A percentile compares a stretch with the other conserved stretches of the same genome.
These are phyloP conservation scores for Liodrosophila aerea DNA, from an alignment of 2,888 invertebrate species.

Conservation along the genomic window DNA sequence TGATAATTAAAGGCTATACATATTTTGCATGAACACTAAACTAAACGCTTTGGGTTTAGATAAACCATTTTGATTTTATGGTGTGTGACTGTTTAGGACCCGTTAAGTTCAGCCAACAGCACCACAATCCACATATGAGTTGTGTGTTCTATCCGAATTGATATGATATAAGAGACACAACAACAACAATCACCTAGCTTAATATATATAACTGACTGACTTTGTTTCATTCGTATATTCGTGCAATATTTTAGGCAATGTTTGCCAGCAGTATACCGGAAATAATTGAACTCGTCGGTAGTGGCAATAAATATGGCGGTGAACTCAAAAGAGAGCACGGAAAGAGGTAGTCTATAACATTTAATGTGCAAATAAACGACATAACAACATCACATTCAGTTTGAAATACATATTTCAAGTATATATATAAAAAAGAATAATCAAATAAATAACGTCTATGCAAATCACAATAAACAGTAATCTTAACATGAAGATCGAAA, in stretches of 20 bases:
- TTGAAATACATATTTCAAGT: slow-evolving; percentile 22
- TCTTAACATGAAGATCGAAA: slow-evolving; percentile 13
- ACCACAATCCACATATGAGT: slow-evolving; percentile 12
- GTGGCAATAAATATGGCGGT: slow-evolving; percentile 99
- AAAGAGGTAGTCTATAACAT: slow-evolving; percentile 92
- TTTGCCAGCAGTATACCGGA: slow-evolving; percentile 99
- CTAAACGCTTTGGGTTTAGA: slow-evolving; percentile 31
- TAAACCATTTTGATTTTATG: slow-evolving; percentile 32
- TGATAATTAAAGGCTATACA: slow-evolving; percentile 17
- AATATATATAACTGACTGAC: slow-evolving; percentile 31
- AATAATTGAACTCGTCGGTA: slow-evolving; percentile 99
- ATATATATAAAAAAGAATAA: slow-evolving; percentile 26
- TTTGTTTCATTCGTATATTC: slow-evolving; percentile 56
- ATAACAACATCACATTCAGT: slow-evolving; percentile 48
- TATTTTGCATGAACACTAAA: slow-evolving; percentile 73
- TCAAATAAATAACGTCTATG: slow-evolving; percentile 40
- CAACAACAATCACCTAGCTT: slow-evolving; percentile 14
- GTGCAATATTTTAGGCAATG: slow-evolving; percentile 92
- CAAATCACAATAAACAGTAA: slow-evolving; percentile 51
- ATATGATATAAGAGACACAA: slow-evolving; percentile 37
- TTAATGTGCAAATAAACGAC: slow-evolving; percentile 51
- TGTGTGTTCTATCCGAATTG: neutral
- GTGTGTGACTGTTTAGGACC: slow-evolving; percentile 55
- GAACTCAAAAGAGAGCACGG: slow-evolving; percentile 99
- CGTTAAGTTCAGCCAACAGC: no score